These are phyloP conservation scores for Myripristis jacobus DNA, from an alignment of 2,797 vertebrate species.

Conservation along the genomic window DNA sequence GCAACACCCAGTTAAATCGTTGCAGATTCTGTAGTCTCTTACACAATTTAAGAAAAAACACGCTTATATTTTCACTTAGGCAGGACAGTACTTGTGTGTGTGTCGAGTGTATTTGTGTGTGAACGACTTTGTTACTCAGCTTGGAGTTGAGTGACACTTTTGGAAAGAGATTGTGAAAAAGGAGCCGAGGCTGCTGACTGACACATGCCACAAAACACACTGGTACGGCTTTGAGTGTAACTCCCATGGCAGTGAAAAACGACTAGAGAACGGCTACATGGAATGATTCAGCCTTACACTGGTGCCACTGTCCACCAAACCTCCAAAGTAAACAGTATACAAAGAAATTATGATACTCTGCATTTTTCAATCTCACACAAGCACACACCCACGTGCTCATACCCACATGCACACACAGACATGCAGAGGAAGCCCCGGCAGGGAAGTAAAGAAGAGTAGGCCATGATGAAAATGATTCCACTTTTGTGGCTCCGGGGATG, in stretches of 20 bases:
- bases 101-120: no score
- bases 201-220: conserved; percentile 12
- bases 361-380: conserved; percentile 44
- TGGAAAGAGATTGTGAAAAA: conserved; percentile 70
- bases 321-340: conserved; percentile 56
- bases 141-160: conserved; percentile 69
- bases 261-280: conserved; percentile 21
- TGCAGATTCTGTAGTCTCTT: no score
- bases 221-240: conserved; percentile 54
- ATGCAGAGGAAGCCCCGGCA: conserved; percentile 35
- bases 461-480: conserved; percentile 63
- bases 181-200: conserved; percentile 60
- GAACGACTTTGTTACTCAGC: no score
- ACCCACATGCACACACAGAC: not conserved
- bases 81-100: no score
- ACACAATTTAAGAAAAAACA: no score
- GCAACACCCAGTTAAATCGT: conserved; percentile 5
- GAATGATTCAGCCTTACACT: conserved; percentile 39
- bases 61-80: no score
- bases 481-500: conserved; percentile 57
- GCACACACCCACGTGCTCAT: not conserved
- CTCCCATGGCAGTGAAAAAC: conserved; percentile 37
- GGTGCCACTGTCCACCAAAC: conserved; percentile 42
- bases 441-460: conserved; percentile 39
- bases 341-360: conserved; percentile 47